Evolutionary conservation across 1,140 invertebrate species (phyloP).

Genomic region (Bacillus rossius): DNA sequence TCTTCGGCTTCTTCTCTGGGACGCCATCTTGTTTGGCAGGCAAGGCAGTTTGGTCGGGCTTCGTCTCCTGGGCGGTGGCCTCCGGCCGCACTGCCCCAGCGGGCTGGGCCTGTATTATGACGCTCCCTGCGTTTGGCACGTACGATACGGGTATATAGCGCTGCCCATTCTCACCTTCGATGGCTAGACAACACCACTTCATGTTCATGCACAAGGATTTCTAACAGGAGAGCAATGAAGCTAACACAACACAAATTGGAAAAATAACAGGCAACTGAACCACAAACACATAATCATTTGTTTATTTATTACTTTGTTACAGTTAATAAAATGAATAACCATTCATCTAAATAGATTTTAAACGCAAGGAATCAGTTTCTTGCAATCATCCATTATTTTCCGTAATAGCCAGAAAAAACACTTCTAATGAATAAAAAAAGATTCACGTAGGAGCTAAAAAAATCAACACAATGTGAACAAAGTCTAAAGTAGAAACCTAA

Average conservation of each 20-base stretch:
- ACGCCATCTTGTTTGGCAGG: slow-evolving; percentile 11
- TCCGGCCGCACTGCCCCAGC: not conserved
- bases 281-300: not conserved
- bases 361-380: too few species aligned
- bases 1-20: slow-evolving; percentile 43
- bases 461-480: too few species aligned
- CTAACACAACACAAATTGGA: not conserved
- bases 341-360: too few species aligned
- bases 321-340: too few species aligned
- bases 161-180: slow-evolving; percentile 22
- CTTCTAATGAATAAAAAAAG: too few species aligned
- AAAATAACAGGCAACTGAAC: not conserved
- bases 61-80: slow-evolving; percentile 1
- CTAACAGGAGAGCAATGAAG: not conserved
- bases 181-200: slow-evolving; percentile 14
- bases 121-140: slow-evolving; percentile 13
- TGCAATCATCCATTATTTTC: too few species aligned
- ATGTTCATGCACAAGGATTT: too few species aligned
- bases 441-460: too few species aligned
- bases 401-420: too few species aligned
- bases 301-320: too few species aligned
- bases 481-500: too few species aligned
- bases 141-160: slow-evolving; percentile 22
- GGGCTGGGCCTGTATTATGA: slow-evolving; percentile 19
- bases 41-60: slow-evolving; percentile 7